Conservation (phyloP, 2,888 invertebrate genomes). For the Rhorus exstirpatorius region DNA sequence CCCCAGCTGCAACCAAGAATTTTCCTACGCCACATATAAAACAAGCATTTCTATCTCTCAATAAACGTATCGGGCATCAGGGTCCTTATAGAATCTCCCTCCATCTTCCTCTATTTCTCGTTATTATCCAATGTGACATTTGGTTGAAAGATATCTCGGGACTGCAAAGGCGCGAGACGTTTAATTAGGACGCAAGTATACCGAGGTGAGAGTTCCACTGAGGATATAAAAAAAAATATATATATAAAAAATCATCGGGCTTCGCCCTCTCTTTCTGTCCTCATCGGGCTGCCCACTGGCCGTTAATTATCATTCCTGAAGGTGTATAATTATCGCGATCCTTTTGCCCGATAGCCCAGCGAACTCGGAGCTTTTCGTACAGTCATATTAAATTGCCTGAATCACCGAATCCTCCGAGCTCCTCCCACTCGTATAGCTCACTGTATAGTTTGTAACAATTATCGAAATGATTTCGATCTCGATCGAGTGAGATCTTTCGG, state of each 20-base stretch:
- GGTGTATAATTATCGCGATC: conserved; percentile 82
- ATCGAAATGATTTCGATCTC: conserved; percentile 55
- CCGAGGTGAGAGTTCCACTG: conserved; percentile 14
- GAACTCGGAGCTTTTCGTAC: conserved; percentile 19
- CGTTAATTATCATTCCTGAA: conserved; percentile 82
- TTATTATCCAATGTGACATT: conserved; percentile 69
- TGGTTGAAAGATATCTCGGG: conserved; percentile 61
- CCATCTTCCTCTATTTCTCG: conserved; percentile 3
- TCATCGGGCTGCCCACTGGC: conserved; percentile 69
- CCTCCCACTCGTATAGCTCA: conserved; percentile 76
- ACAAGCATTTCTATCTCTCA: conserved; percentile 2
- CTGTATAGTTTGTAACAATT: conserved; percentile 68
- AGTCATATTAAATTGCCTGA: conserved; percentile 20
- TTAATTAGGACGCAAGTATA: conserved; percentile 58
- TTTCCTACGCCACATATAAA: background rate
- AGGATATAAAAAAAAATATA: conserved; percentile 32
- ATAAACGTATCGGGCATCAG: conserved; percentile 1
- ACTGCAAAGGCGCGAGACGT: conserved; percentile 49
- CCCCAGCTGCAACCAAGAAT: conserved; percentile 3
- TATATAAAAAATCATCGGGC: conserved; percentile 21
- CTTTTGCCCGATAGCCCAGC: conserved; percentile 76
- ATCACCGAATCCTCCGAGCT: conserved; percentile 48
- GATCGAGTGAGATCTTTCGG: conserved; percentile 23
- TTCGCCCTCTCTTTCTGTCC: conserved; percentile 22
- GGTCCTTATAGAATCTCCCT: conserved; percentile 15